These are phyloP conservation scores for Phaenicophaeus curvirostris DNA, from an alignment of 2,797 vertebrate genomes.

Conservation along the genomic window DNA sequence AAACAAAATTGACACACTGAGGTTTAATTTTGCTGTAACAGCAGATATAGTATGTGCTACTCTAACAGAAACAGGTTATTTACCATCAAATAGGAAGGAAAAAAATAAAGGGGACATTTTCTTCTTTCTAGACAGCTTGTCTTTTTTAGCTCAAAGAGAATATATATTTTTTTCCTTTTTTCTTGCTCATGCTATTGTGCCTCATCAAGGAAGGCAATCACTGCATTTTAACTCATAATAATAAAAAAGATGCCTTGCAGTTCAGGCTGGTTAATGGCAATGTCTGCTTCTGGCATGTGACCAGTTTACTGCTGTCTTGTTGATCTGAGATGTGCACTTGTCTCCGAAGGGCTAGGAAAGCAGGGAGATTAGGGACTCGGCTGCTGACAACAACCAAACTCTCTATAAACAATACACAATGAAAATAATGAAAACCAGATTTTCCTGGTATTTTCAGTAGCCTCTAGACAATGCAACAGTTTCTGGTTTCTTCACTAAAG, in stretches of 20 bases:
- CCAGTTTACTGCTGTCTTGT: slow-evolving; percentile 62
- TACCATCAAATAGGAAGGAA: slow-evolving; percentile 39
- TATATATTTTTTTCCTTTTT: neutral
- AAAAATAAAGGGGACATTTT: slow-evolving; percentile 27
- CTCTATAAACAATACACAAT: slow-evolving; percentile 69
- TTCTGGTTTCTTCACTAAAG: slow-evolving; percentile 72
- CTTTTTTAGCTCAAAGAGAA: neutral
- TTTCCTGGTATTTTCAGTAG: slow-evolving; percentile 69
- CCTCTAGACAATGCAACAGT: slow-evolving; percentile 69
- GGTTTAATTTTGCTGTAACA: neutral
- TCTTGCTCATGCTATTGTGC: neutral
- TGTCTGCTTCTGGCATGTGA: slow-evolving; percentile 40
- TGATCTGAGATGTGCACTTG: slow-evolving; percentile 68
- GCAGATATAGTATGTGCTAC: neutral
- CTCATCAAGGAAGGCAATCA: slow-evolving; percentile 31
- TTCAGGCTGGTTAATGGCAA: slow-evolving; percentile 41
- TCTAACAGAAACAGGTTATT: slow-evolving; percentile 38
- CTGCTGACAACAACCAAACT: slow-evolving; percentile 69
- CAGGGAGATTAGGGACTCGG: slow-evolving; percentile 69
- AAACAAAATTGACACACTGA: neutral
- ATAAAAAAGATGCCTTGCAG: slow-evolving; percentile 29
- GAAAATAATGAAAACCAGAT: slow-evolving; percentile 72
- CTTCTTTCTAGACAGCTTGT: neutral
- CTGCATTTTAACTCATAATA: slow-evolving; percentile 62
- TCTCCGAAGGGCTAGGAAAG: slow-evolving; percentile 56